Evolutionary conservation across 2,113 vertebrate genomes (phyloP).

Genomic region (Thunnus maccoyii): DNA sequence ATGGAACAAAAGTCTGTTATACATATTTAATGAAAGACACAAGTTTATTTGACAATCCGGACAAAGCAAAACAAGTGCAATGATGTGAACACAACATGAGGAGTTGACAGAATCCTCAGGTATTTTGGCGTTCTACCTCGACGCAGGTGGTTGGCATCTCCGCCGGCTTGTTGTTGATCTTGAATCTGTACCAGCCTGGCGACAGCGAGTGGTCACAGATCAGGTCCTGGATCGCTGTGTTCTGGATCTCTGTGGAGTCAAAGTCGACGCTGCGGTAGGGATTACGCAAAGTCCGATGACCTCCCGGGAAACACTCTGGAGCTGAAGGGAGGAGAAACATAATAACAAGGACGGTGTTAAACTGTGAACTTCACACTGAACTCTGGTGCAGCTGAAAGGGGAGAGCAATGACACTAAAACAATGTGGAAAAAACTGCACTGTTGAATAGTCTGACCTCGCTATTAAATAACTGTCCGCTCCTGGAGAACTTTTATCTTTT

Average conservation of each 20-base stretch:
- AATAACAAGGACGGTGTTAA: neutral
- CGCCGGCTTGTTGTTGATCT: constrained; percentile 79
- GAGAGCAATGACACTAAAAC: neutral
- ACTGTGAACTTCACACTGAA: neutral
- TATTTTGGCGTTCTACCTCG: constrained; percentile 73
- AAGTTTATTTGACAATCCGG: too few relatives aligned
- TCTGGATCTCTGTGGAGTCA: constrained; percentile 86
- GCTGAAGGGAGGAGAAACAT: constrained; percentile 52
- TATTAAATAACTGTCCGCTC: neutral
- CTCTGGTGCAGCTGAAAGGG: neutral
- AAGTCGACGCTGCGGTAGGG: constrained; percentile 81
- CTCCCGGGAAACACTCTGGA: constrained; percentile 81
- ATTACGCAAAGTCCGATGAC: constrained; percentile 71
- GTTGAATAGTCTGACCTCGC: too few relatives aligned
- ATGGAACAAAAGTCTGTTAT: neutral
- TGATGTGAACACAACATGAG: neutral
- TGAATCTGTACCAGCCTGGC: constrained; percentile 84
- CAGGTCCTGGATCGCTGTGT: constrained; percentile 85
- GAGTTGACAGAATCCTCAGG: neutral
- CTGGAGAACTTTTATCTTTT: neutral
- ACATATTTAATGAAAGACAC: too few relatives aligned
- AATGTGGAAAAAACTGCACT: neutral
- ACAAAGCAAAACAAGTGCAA: too few relatives aligned
- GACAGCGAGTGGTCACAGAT: constrained; percentile 84
- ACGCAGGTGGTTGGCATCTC: constrained; percentile 86